Percentiles rank a stretch among this genome's conserved stretches.
Evolutionary conservation across 2,113 vertebrate genomes (phyloP).

Genomic region (Asarcornis scutulata): DNA sequence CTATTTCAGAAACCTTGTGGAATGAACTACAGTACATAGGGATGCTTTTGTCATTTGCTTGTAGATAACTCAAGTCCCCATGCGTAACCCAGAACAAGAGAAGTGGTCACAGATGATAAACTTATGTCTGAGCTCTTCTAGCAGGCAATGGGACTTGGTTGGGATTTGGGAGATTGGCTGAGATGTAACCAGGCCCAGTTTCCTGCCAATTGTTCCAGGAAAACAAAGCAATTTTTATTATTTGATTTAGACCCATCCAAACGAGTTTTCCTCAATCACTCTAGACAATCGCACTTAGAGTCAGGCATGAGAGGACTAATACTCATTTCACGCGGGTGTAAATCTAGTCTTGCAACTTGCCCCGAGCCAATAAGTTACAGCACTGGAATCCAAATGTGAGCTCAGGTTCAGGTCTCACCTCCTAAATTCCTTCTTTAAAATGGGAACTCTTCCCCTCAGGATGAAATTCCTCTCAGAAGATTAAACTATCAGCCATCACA

Average conservation of each 20-base stretch:
- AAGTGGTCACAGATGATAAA: not conserved
- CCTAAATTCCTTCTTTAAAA: slow-evolving; percentile 17
- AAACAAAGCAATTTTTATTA: not conserved
- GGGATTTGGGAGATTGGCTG: not conserved
- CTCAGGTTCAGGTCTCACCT: not conserved
- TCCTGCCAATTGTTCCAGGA: not conserved
- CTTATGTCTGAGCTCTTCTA: not conserved
- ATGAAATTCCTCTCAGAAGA: not conserved
- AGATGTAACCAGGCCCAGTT: not conserved
- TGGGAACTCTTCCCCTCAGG: not conserved
- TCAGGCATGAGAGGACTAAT: not conserved
- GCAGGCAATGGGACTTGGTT: not conserved
- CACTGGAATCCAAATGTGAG: not conserved
- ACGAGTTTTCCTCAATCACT: not conserved
- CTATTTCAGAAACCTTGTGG: slow-evolving; percentile 20
- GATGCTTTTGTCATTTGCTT: not conserved
- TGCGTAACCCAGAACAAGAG: not conserved
- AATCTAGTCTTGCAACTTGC: not conserved
- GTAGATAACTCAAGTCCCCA: not conserved
- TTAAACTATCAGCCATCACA: not conserved
- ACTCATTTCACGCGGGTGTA: not conserved
- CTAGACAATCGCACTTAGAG: not conserved
- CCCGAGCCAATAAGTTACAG: not conserved
- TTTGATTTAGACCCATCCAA: not conserved
- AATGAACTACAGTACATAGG: not conserved